A percentile compares a stretch with the other conserved stretches of the same genome.
Evolutionary conservation across 2,888 invertebrate genomes (phyloP).

Genomic region (Acronicta leporina): DNA sequence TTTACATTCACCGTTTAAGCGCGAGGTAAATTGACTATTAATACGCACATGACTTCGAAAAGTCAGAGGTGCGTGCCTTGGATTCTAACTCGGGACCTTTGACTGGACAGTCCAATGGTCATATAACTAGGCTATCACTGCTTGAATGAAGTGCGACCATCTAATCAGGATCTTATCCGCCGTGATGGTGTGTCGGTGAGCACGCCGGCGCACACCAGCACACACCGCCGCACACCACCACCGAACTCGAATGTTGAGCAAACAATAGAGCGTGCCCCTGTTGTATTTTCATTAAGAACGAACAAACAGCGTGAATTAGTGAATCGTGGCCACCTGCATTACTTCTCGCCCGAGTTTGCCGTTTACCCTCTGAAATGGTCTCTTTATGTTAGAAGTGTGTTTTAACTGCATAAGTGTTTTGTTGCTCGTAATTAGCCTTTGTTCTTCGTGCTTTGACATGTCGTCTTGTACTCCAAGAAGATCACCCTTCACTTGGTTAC

Average conservation of each 20-base stretch:
- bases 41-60: no score
- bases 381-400: slow-evolving; percentile 45
- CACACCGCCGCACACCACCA: not conserved
- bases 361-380: slow-evolving; percentile 45
- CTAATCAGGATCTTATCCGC: slow-evolving; percentile 29
- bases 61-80: no score
- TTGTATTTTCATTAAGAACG: slow-evolving; percentile 61
- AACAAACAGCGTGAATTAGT: slow-evolving; percentile 59
- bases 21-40: no score
- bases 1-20: no score
- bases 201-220: slow-evolving; percentile 13
- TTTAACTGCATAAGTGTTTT: slow-evolving; percentile 24
- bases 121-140: no score
- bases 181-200: slow-evolving; percentile 1
- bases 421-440: slow-evolving; percentile 50
- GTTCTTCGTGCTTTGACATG: slow-evolving; percentile 19
- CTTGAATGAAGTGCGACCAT: slow-evolving; percentile 13
- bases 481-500: no score
- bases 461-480: slow-evolving; percentile 9
- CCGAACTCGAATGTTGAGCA: slow-evolving; percentile 30
- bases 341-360: slow-evolving; percentile 31
- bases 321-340: slow-evolving; percentile 53
- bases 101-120: no score
- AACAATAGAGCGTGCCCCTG: slow-evolving; percentile 54
- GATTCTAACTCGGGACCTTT: no score